These are phyloP conservation scores for Typhlichthys eigenmanni DNA, from an alignment of 2,797 vertebrate genomes.

Conservation along the genomic window DNA sequence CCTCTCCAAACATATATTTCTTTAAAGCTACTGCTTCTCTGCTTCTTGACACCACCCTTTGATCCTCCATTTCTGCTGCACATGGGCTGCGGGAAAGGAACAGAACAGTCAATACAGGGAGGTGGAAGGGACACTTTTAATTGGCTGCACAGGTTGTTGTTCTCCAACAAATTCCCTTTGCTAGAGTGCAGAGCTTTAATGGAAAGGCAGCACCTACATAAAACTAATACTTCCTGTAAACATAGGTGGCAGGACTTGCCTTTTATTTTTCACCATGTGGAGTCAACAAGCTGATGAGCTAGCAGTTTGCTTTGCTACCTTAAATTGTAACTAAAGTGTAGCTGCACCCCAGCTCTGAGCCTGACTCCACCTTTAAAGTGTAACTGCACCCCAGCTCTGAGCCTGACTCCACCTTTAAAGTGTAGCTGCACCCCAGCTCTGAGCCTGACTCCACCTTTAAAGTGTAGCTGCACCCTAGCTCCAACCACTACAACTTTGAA, in stretches of 20 bases:
- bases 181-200: slow-evolving; percentile 55
- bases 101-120: slow-evolving; percentile 41
- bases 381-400: too few species aligned
- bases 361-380: too few species aligned
- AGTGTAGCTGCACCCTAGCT: too few species aligned
- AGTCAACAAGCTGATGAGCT: slow-evolving; percentile 14
- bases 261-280: slow-evolving; percentile 44
- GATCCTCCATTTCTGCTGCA: slow-evolving; percentile 38
- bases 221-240: slow-evolving; percentile 64
- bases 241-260: slow-evolving; percentile 35
- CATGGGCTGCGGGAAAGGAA: slow-evolving; percentile 28
- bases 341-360: too few species aligned
- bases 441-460: too few species aligned
- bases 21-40: slow-evolving; percentile 33
- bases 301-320: too few species aligned
- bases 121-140: slow-evolving; percentile 68
- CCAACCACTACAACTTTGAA: too few species aligned
- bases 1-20: background rate
- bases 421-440: too few species aligned
- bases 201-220: slow-evolving; percentile 59
- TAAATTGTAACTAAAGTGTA: too few species aligned
- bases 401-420: too few species aligned
- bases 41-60: slow-evolving; percentile 41
- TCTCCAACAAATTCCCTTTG: slow-evolving; percentile 52
- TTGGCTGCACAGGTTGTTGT: slow-evolving; percentile 58